A percentile compares a stretch with the other conserved stretches of the same genome.
These are phyloP conservation scores for Drosophila ezoana DNA, from an alignment of 2,888 invertebrate genomes.

Conservation along the genomic window DNA sequence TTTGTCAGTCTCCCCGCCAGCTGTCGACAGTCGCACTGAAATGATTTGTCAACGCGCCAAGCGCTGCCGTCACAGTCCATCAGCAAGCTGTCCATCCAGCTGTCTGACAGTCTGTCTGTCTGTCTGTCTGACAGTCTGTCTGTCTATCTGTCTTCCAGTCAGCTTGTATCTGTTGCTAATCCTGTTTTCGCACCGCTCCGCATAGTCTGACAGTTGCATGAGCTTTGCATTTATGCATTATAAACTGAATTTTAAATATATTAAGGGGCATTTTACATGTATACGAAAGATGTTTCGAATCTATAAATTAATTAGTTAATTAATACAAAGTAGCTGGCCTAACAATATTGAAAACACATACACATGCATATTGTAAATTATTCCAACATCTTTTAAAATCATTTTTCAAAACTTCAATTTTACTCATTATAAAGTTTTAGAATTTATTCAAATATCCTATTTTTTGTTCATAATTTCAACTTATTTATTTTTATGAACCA, in stretches of 20 bases:
- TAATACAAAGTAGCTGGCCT: no score
- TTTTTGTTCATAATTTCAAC: no score
- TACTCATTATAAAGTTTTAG: no score
- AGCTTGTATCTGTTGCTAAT: slow-evolving; percentile 48
- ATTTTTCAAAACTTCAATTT: no score
- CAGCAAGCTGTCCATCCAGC: slow-evolving; percentile 51
- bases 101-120: slow-evolving; percentile 30
- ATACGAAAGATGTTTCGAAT: no score
- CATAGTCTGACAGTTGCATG: slow-evolving; percentile 35
- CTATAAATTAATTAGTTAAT: no score
- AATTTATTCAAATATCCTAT: no score
- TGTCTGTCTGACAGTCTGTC: slow-evolving; percentile 2
- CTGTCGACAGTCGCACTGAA: slow-evolving; percentile 63
- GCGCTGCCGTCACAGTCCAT: slow-evolving; percentile 54
- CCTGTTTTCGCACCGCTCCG: slow-evolving; percentile 48
- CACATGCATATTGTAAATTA: no score
- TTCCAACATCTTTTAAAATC: no score
- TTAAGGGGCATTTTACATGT: neutral
- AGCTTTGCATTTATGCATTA: slow-evolving; percentile 32
- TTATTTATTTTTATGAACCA: no score
- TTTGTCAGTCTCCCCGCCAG: slow-evolving; percentile 35
- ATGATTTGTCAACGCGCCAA: slow-evolving; percentile 73
- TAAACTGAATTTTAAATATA: neutral
- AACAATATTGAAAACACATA: no score
- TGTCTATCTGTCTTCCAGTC: slow-evolving; percentile 9